Base-by-base conservation (phyloP, 2,113 vertebrate genomes). In the Siniperca knerii region DNA sequence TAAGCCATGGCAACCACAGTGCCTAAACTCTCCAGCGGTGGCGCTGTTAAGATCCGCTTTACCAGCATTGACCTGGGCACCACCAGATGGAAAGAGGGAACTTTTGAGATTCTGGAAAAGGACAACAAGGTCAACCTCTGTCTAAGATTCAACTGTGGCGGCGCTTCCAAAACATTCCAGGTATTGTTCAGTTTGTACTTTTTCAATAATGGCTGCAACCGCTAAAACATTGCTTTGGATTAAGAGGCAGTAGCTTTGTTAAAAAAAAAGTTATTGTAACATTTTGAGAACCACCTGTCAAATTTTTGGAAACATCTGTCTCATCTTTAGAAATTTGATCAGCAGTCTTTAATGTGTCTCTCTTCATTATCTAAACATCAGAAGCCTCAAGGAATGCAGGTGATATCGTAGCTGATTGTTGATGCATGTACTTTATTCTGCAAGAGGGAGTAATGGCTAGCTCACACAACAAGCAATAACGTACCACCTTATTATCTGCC, bases 51-150 rank as follows among this genome's bases (percentile, higher is more conserved):
- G 73, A 96, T 99, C 80, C 97, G 98, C 87, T 92, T 98, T 68
- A 94, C 86, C 83, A 97, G 97, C 89, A 84, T 97, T 12, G 97
- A 98, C 15, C 92, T 97, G 52, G 98, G 98, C 13, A 97, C 97
- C 90, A 97, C 97, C 10, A 97, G 96, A 55, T 99, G 98, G 98
- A 99, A 96, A 93, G 98, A 99, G 88, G 98, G 98, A 50, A 96
- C 96, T 20, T 98, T 99, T 95, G 98, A 99, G 95, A 97, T 99
- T 73, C 95, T 97, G 79, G 98, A 99, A 92, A 99, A 97, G 90
- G 98, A 99, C 82, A 99, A 95, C 93, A 99, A 97, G 96, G 94
- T 97, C 82, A 97, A 88, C 87, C 95, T 99, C 33, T 94, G 96
- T 25, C 87, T 99, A 68, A 96, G 96, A 90, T 99, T 98, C 94